Evolutionary conservation across 2,113 vertebrate species (phyloP), one percentile per base, ranked within the genome.

Genomic region (Tretioscincus oriximinensis): DNA sequence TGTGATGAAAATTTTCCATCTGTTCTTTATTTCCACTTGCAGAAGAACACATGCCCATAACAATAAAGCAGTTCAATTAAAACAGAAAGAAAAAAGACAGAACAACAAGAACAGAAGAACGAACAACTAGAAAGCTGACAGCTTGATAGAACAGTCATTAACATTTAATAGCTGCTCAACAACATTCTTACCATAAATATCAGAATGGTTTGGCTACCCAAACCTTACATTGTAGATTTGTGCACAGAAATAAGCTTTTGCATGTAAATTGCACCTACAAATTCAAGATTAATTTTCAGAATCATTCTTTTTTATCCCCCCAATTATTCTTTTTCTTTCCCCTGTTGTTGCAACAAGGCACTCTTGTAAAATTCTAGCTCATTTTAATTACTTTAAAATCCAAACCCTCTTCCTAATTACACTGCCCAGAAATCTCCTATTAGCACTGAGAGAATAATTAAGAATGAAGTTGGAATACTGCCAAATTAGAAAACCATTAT

Each of bases 1-100:
- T 80, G 49, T 80, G 78, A 80, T 80, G 69, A 80, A 80, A 80
- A 73, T 64, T 14, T 80, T 80, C 78, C 68, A 80, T 80, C 78
- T 80, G 78, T 72, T 80, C 68, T 49, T 71, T 80, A 72, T 80
- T 80, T 70, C 60, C 35, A 64, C 41, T 73, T 73, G 69, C 28
- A 72, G 61, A 51, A 22, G 61, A 80, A 45, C 58, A 80, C 69
- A 64, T 73, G 69, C 45, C 65, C 41, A 31, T 63, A 29, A 72
- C 69, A 80, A 49, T 28, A 80, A 7, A 73, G 41, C 65, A 65
- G 60, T 51, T 73, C 35, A 73, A 80, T 78, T 78, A 78, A 68
- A 78, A 54, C 6, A 35, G 31, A 28, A 61, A 72, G 22, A 45
- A 76, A 35, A 64, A 24, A 72, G 12, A 18, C 54, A 58, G 54